Percentiles rank a stretch among this genome's conserved stretches.
These are phyloP conservation scores for Bradynema listronoti DNA, from an alignment of 1,140 invertebrate genomes.

Conservation along the genomic window DNA sequence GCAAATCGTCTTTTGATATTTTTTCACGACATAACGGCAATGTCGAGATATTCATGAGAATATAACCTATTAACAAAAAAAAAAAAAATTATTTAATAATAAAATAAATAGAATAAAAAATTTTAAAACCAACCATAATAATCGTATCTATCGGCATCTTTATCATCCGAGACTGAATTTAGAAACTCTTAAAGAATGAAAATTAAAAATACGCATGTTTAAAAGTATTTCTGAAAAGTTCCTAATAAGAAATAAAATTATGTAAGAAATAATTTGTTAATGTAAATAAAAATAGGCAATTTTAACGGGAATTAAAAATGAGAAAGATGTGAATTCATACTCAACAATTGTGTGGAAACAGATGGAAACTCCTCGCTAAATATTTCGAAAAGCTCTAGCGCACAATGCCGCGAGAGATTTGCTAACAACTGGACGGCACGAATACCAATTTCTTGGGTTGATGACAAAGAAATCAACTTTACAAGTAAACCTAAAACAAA, in stretches of 20 bases:
- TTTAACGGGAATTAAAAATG: not conserved
- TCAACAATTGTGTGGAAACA: conserved; percentile 4
- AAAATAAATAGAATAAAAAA: conserved; percentile 4
- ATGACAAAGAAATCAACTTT: no score
- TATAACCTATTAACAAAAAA: conserved; percentile 10
- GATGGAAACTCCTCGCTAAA: not conserved
- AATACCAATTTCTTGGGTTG: no score
- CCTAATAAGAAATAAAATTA: not conserved
- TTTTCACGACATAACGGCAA: not conserved
- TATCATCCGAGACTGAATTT: not conserved
- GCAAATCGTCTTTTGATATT: conserved; percentile 8
- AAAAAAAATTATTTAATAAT: not conserved
- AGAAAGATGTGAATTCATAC: not conserved
- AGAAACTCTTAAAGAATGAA: conserved; percentile 1
- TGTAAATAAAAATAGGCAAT: not conserved
- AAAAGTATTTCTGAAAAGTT: not conserved
- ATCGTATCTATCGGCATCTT: not conserved
- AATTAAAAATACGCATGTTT: conserved; percentile 21
- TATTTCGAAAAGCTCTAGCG: not conserved
- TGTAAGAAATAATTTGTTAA: not conserved
- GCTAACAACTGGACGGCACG: conserved; percentile 6
- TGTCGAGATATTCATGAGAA: conserved; percentile 21
- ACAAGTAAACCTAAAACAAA: no score
- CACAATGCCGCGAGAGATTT: not conserved
- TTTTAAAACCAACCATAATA: not conserved